Conservation (phyloP, 2,113 vertebrate species). For the Dinomys branickii region DNA sequence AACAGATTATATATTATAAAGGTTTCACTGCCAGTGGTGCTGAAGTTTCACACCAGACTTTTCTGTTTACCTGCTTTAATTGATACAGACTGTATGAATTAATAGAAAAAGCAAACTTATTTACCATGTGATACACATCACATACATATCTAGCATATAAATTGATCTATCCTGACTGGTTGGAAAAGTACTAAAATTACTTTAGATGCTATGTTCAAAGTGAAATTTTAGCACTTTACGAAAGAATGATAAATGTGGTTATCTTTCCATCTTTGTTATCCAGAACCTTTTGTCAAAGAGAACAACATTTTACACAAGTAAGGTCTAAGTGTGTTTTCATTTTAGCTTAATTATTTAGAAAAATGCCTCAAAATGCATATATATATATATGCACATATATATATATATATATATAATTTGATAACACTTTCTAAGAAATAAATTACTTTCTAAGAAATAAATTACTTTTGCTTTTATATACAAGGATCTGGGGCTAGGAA, state of each 20-base stretch:
- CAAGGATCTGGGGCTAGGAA: neutral
- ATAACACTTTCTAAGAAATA: neutral
- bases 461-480: constrained; percentile 51
- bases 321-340: neutral
- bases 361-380: neutral
- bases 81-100: neutral
- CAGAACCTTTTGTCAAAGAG: neutral
- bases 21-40: neutral
- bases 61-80: constrained; percentile 33
- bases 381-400: too few relatives aligned
- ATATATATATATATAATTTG: neutral
- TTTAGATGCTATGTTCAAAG: neutral
- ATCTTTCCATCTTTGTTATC: neutral
- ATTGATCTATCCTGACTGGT: neutral
- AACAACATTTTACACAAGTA: neutral
- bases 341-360: constrained; percentile 21
- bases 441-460: constrained; percentile 9
- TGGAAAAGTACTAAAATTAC: constrained; percentile 11
- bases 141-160: neutral
- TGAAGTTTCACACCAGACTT: neutral
- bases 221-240: neutral
- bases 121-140: neutral
- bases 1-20: too few relatives aligned
- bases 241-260: neutral
- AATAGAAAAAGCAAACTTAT: constrained; percentile 20